phyloP scores from a whole-genome alignment of 2,888 invertebrate species.

The Choreutis nemorana region DNA sequence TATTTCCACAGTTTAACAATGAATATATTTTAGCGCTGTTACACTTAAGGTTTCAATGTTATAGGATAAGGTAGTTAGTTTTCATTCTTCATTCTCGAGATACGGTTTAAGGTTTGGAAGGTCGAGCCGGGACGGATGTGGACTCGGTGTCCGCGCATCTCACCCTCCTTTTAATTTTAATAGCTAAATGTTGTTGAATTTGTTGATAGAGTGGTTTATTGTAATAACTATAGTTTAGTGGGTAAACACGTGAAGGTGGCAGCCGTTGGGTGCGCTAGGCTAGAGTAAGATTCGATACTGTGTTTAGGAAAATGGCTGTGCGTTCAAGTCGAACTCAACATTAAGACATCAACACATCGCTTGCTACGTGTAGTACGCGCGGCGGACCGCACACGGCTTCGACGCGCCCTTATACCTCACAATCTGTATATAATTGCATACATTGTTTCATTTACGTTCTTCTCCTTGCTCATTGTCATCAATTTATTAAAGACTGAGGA shows the following conservation, averaged over 20 bases:
- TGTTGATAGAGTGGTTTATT: slow-evolving; percentile 62
- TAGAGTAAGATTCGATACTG: slow-evolving; percentile 44
- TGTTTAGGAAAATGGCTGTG: slow-evolving; percentile 57
- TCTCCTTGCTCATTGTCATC: slow-evolving; percentile 64
- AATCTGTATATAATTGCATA: slow-evolving; percentile 61
- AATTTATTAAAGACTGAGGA: slow-evolving; percentile 66
- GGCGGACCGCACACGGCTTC: slow-evolving; percentile 11
- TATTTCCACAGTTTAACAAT: slow-evolving; percentile 15
- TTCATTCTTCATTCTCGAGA: slow-evolving; percentile 30
- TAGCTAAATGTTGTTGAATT: slow-evolving; percentile 65
- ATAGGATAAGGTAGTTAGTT: slow-evolving; percentile 49
- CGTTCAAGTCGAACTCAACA: slow-evolving; percentile 52
- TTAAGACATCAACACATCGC: slow-evolving; percentile 28
- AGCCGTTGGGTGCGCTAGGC: slow-evolving; percentile 45
- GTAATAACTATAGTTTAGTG: slow-evolving; percentile 50
- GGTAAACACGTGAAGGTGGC: slow-evolving; percentile 41
- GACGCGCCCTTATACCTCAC: slow-evolving; percentile 22
- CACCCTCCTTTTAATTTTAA: slow-evolving; percentile 53
- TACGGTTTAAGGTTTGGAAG: slow-evolving; percentile 7
- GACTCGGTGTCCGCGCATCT: slow-evolving; percentile 21
- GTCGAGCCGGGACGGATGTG: slow-evolving; percentile 9
- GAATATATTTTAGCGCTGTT: slow-evolving; percentile 21
- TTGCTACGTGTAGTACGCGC: slow-evolving; percentile 11
- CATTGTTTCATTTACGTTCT: slow-evolving; percentile 59
- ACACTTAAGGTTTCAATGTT: slow-evolving; percentile 41